Evolutionary conservation across 2,888 invertebrate species (phyloP), one percentile per base, ranked within the genome.

Genomic region (Rhingia rostrata): DNA sequence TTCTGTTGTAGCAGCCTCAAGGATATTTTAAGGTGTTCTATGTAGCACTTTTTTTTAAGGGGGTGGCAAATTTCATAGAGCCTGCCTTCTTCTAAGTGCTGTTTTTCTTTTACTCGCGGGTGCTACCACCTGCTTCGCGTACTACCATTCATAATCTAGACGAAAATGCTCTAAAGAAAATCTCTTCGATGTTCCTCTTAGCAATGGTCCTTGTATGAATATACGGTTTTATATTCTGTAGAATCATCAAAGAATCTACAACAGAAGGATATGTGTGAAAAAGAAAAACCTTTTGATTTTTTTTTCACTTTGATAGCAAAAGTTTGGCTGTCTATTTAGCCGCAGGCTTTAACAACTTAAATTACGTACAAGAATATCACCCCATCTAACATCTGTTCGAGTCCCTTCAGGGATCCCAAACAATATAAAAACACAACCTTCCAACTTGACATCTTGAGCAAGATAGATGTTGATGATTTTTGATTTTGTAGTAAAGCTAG

Each of bases 401-500:
- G 49, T 22, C 22, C 22, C 22, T 22, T 5, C 6, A 33, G 32
- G n/a, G 47, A 47, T 58, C 58, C 39, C 56, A 56, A 56, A 56
- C 39, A 35, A 61, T 22, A 6, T n/a, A 58, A 47, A 47, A 12
- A 47, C 0, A 47, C 12, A 47, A 2, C n/a, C 53, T 53, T 9
- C 37, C 12, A 37, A 6, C 35, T 30, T 33, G 9, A 51, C 14
- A n/a, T 30, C 2, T 12, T n/a, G 22, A 22, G 2, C 22, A 32
- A n/a, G 30, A 56, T 41, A 14, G 14, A 60, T 51, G 58, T 35
- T 41, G 12, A 47, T 70, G 41, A 51, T 56, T 54, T 73, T 74
- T 58, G 54, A 49, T 56, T 74, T 47, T 10, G 14, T 32, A 39
- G 22, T 22, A 22, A 22, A 22, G 22, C 22, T 22, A 22, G 22